Evolutionary conservation across 1,140 invertebrate species (phyloP), one percentile per base, ranked within the genome.

Genomic region (Battus philenor): DNA sequence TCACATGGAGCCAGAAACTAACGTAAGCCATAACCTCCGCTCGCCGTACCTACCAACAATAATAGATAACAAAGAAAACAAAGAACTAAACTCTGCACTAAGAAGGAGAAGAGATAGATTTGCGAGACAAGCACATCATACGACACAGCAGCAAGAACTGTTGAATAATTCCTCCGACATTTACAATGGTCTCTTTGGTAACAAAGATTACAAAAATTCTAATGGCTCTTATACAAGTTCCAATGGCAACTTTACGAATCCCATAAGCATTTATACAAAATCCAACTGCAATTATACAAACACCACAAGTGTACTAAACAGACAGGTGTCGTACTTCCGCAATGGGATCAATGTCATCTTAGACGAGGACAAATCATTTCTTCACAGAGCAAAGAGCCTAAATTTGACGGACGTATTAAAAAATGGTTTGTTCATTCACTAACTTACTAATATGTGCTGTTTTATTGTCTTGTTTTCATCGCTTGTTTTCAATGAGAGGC

Each of bases 341-440:
- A 74, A 68, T 36, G 64, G 67, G 13, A 30, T 58, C 10, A 79
- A 69, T 13, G 59, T 57, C 2, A 54, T 67, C 9, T 30, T 58
- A 31, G 68, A 67, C 11, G 68, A 75, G 29, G 76, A 71, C 31
- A 65, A 76, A 17, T 11, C 31, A 13, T 63, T 60, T 29, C 33
- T 50, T 4, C 72, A 55, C 33, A 62, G 55, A 38, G 55, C 54
- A 4, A 70, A 62, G 32, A 53, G 38, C 29, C 17, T 51, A 27
- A 67, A 64, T 30, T 26, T 77, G 24, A 50, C 60, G 48, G 75
- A 80, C 41, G 61, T 76, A 53, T 68, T 80, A 48, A 65, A 71
- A 47, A 80, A 80, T 59, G 79, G 79, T 83, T 77, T 80, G 76
- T 83, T 66, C 44, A 55, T 70, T 73, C 26, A 56, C 79, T 76